Evolutionary conservation across 1,140 invertebrate species (phyloP).

Genomic region (Pseudomyrmex flavicornis): DNA sequence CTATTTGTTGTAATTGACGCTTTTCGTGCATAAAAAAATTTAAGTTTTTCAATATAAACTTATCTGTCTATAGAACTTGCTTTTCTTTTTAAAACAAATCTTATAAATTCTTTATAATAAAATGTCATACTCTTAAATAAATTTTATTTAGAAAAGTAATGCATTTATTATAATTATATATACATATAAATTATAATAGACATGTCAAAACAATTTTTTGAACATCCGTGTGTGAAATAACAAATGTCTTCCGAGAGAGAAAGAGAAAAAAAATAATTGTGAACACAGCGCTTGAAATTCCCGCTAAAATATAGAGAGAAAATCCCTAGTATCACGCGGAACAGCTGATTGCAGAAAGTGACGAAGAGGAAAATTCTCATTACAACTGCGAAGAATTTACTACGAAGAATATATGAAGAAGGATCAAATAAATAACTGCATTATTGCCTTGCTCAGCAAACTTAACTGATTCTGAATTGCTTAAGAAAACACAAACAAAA

Average conservation of each 20-base stretch:
- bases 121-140: slow-evolving; percentile 42
- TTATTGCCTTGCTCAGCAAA: slow-evolving; percentile 6
- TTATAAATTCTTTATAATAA: slow-evolving; percentile 31
- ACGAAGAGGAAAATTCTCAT: slow-evolving; percentile 67
- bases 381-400: slow-evolving; percentile 59
- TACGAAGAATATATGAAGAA: slow-evolving; percentile 67
- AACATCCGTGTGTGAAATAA: background rate
- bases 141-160: slow-evolving; percentile 41
- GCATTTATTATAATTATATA: background rate
- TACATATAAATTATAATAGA: background rate
- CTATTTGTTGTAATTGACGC: background rate
- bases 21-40: background rate
- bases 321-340: slow-evolving; percentile 63
- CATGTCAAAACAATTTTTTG: background rate
- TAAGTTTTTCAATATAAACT: slow-evolving; percentile 19
- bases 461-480: slow-evolving; percentile 22
- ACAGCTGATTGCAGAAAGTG: slow-evolving; percentile 71
- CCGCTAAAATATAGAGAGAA: slow-evolving; percentile 14
- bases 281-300: slow-evolving; percentile 10
- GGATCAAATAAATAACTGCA: slow-evolving; percentile 50
- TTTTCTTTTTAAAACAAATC: background rate
- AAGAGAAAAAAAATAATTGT: background rate
- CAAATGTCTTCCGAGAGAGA: background rate
- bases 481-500: slow-evolving; percentile 33
- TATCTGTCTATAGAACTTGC: background rate